A percentile compares a stretch with the other conserved stretches of the same genome.
Evolutionary conservation across 2,797 vertebrate species (phyloP).

Genomic region (Varecia variegata): DNA sequence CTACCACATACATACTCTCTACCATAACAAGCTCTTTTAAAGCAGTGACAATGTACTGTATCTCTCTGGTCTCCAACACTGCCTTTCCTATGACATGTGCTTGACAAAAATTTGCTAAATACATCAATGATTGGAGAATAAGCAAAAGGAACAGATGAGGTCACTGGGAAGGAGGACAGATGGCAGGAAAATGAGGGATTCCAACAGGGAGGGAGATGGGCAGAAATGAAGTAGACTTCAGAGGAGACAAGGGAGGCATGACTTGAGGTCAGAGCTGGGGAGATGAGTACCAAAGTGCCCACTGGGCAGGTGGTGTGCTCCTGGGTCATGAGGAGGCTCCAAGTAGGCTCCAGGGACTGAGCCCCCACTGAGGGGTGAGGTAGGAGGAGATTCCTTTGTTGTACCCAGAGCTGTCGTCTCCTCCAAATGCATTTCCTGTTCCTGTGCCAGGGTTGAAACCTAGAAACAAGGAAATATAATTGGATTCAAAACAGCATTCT

Average conservation of each 20-base stretch:
- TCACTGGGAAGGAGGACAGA: neutral
- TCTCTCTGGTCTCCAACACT: neutral
- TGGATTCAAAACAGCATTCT: conserved; percentile 1
- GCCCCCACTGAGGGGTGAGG: neutral
- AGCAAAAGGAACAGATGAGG: neutral
- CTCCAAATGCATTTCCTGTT: conserved; percentile 50
- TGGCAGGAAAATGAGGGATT: neutral
- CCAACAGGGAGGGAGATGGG: neutral
- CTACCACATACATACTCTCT: neutral
- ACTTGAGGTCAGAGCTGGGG: neutral
- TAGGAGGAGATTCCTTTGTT: neutral
- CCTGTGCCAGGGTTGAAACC: conserved; percentile 37
- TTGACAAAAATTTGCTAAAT: neutral
- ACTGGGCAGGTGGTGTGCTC: neutral
- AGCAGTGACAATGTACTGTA: neutral
- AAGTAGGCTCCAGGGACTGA: neutral
- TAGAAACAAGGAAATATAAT: conserved; percentile 45
- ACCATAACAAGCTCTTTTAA: conserved; percentile 20
- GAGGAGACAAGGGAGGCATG: neutral
- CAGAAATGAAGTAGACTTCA: neutral
- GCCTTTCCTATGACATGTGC: neutral
- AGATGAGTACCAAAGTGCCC: conserved; percentile 9
- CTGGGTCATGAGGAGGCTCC: neutral
- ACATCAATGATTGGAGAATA: neutral
- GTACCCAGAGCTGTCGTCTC: neutral